These are phyloP conservation scores for Pogonophryne albipinna DNA, from an alignment of 2,797 vertebrate genomes.

Conservation along the genomic window DNA sequence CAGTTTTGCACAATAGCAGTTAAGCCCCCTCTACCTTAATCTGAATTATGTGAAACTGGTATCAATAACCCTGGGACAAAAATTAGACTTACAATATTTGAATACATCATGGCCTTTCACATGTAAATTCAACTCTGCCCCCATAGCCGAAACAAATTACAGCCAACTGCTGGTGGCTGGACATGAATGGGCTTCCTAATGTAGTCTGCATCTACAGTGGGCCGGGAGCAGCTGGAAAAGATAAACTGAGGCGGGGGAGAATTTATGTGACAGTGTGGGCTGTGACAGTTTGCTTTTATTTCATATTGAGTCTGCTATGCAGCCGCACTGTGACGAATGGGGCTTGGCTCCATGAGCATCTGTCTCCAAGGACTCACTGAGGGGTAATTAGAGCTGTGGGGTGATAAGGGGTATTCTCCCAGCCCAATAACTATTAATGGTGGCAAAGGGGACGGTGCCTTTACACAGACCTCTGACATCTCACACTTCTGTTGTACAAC, in stretches of 20 bases:
- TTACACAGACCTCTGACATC: slow-evolving; percentile 72
- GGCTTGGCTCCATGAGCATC: slow-evolving; percentile 81
- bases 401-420: slow-evolving; percentile 71
- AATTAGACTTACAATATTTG: slow-evolving; percentile 76
- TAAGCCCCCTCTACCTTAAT: slow-evolving; percentile 60
- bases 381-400: slow-evolving; percentile 78
- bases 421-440: slow-evolving; percentile 62
- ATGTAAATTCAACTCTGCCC: slow-evolving; percentile 82
- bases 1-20: slow-evolving; percentile 52
- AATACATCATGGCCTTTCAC: slow-evolving; percentile 77
- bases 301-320: slow-evolving; percentile 75
- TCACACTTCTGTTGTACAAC: slow-evolving; percentile 48
- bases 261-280: slow-evolving; percentile 82
- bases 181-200: slow-evolving; percentile 81
- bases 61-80: slow-evolving; percentile 76
- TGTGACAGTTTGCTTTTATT: slow-evolving; percentile 81
- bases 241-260: slow-evolving; percentile 75
- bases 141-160: slow-evolving; percentile 83
- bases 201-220: slow-evolving; percentile 84
- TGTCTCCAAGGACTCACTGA: slow-evolving; percentile 78
- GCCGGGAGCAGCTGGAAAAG: slow-evolving; percentile 78
- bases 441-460: slow-evolving; percentile 61
- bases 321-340: slow-evolving; percentile 82
- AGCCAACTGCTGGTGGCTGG: slow-evolving; percentile 83
- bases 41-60: slow-evolving; percentile 65